These are phyloP conservation scores for Myotis lucifugus DNA, from an alignment of 2,113 vertebrate species.

Conservation along the genomic window DNA sequence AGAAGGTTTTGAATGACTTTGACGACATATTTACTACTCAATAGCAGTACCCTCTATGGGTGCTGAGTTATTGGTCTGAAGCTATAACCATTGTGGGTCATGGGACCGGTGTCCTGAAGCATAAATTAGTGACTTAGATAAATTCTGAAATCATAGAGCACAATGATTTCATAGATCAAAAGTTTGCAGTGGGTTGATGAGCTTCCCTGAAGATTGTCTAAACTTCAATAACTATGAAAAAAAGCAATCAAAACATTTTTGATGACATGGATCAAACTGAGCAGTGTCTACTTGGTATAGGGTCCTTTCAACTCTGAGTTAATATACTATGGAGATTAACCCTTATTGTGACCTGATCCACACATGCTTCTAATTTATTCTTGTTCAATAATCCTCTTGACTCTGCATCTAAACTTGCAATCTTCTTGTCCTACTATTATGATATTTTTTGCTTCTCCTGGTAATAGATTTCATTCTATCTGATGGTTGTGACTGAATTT, in stretches of 20 bases:
- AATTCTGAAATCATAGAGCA: background rate
- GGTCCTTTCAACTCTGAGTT: background rate
- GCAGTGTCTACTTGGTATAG: background rate
- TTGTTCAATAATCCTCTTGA: background rate
- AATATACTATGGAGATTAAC: background rate
- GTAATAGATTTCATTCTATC: background rate
- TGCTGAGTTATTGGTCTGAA: background rate
- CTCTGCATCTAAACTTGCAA: background rate
- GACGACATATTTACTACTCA: background rate
- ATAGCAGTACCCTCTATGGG: background rate
- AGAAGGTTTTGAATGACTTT: background rate
- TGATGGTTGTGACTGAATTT: background rate
- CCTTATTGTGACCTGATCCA: background rate
- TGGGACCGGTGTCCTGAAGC: background rate
- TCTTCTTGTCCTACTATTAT: background rate
- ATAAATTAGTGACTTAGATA: background rate
- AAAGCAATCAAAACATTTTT: background rate
- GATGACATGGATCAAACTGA: background rate
- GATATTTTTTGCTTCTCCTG: background rate
- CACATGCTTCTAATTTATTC: background rate
- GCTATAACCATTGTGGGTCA: background rate
- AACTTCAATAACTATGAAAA: background rate
- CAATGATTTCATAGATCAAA: background rate
- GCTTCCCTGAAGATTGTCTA: background rate
- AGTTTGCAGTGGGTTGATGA: background rate